A percentile compares a stretch with the other conserved stretches of the same genome.
Conservation (phyloP, 1,140 invertebrate species). For the Charaxes varanes region DNA sequence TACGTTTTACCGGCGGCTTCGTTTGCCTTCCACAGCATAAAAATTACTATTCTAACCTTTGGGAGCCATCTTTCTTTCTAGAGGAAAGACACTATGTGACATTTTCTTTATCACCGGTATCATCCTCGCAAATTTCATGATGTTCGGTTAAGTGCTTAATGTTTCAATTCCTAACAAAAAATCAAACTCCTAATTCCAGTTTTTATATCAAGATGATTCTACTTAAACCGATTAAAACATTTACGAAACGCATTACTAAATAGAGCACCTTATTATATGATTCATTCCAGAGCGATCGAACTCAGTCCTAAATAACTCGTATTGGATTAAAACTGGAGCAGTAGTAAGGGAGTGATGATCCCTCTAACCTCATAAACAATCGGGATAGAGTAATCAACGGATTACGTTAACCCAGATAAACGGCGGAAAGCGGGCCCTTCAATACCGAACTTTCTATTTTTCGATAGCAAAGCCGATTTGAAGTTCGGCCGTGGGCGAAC, state of each 20-base stretch:
- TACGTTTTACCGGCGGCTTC: no score
- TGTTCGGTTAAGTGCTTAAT: no score
- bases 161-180: no score
- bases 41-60: no score
- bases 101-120: no score
- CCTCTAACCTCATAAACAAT: constrained; percentile 21
- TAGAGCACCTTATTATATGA: not conserved
- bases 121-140: no score
- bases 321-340: constrained; percentile 14
- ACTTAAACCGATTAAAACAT: no score
- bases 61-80: no score
- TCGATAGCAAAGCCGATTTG: constrained; percentile 53
- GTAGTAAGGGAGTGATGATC: constrained; percentile 20
- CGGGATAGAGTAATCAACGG: constrained; percentile 26
- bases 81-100: no score
- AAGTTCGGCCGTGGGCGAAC: constrained; percentile 62
- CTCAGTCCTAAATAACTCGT: constrained; percentile 9
- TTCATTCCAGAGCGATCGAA: constrained; percentile 9
- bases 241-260: not conserved
- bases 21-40: no score
- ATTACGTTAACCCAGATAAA: constrained; percentile 55
- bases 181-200: no score
- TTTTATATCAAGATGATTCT: no score
- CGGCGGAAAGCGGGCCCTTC: constrained; percentile 56
- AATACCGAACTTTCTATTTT: constrained; percentile 69